These are phyloP conservation scores for Argya squamiceps DNA, from an alignment of 2,797 vertebrate genomes.

Conservation along the genomic window DNA sequence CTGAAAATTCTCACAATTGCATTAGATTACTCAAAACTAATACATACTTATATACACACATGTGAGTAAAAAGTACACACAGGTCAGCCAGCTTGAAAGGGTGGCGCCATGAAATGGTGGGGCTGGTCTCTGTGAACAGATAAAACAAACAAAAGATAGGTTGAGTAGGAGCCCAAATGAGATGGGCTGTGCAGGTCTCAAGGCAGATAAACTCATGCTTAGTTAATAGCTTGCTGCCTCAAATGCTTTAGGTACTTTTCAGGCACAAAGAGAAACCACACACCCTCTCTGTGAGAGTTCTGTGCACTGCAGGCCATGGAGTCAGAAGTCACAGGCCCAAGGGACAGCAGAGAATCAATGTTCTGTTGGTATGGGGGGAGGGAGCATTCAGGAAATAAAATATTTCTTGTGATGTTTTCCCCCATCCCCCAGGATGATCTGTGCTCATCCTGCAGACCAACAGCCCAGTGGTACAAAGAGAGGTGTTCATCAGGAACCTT, in stretches of 20 bases:
- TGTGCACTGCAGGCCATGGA: rapidly evolving
- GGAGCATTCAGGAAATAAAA: background rate
- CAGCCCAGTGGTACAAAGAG: background rate
- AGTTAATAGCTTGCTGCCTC: background rate
- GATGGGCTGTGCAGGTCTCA: background rate
- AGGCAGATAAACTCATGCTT: background rate
- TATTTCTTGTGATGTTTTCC: background rate
- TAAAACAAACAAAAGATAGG: conserved; percentile 15
- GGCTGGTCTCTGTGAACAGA: background rate
- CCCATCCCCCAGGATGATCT: rapidly evolving
- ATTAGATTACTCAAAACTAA: conserved; percentile 44
- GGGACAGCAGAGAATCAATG: background rate
- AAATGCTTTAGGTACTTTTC: background rate
- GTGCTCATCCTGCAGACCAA: background rate
- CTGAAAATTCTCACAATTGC: conserved; percentile 47
- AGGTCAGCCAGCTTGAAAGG: background rate
- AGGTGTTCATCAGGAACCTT: background rate
- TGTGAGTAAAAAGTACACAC: background rate
- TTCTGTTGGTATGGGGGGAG: rapidly evolving
- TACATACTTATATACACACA: background rate
- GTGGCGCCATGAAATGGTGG: background rate
- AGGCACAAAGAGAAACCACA: background rate
- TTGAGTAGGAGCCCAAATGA: background rate
- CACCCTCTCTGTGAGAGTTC: background rate
- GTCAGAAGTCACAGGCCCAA: background rate